Base-by-base conservation (phyloP, 2,888 invertebrate species). In the Cylindroiulus punctatus region DNA sequence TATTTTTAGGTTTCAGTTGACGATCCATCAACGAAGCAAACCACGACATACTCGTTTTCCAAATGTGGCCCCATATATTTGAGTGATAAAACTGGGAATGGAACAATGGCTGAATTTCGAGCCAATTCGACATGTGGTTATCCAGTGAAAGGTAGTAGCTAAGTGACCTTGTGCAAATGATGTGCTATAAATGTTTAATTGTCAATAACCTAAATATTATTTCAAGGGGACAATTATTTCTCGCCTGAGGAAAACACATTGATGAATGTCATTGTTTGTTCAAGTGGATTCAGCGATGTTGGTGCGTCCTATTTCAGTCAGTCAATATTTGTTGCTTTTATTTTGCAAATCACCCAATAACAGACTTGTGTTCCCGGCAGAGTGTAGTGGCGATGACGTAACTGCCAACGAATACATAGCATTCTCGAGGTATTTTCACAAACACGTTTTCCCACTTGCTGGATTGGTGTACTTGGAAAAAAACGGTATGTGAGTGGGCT, bases 61-160 rank as follows among this genome's bases (percentile, higher is more conserved):
- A 52, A 52, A 52, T 52, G 52, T n/a, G n/a, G n/a, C n/a, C n/a
- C n/a, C 1, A 52, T 52, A 52, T 52, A 52, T 7, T 7, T 52
- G n/a, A n/a, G 52, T n/a, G 17, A 52, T 52, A 17, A 52, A 52
- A 52, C 52, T n/a, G 52, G 52, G 17, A 52, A 52, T 52, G 52
- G 52, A 52, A 52, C 52, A 52, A 52, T 52, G 52, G n/a, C 52
- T 7, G 52, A 52, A 52, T 52, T 52, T 52, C 52, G 52, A 52
- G 19, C n/a, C n/a, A 52, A 52, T n/a, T 52, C n/a, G 7, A 3
- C 52, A 12, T 52, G 52, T 7, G n/a, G 52, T 52, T 52, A n/a
- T 52, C 52, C 52, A 1, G n/a, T 52, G 5, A 52, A 52, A 52
- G 52, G 52, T 52, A 44, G 1, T 44, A 44, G 12, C 5, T 42